A percentile compares a stretch with the other conserved stretches of the same genome.
These are phyloP conservation scores for Ramazzottius varieornatus DNA, from an alignment of 2,888 invertebrate genomes.

Conservation along the genomic window DNA sequence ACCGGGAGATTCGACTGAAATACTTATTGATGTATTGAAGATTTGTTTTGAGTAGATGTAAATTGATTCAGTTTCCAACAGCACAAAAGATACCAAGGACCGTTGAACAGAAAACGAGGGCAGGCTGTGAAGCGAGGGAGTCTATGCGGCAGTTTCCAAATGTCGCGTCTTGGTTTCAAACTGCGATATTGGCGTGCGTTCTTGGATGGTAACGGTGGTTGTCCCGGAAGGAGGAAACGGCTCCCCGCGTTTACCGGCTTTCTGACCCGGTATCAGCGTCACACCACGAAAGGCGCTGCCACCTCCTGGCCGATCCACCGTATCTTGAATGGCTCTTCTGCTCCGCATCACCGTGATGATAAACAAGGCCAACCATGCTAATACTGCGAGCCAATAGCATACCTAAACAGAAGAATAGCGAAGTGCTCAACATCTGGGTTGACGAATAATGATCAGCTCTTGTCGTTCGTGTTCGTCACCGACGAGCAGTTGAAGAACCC, in stretches of 20 bases:
- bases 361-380: not conserved
- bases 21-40: too few species aligned
- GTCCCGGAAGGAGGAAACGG: not conserved
- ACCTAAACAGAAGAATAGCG: too few species aligned
- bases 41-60: too few species aligned
- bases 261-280: not conserved
- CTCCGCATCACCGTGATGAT: not conserved
- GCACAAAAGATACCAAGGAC: too few species aligned
- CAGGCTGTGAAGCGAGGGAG: too few species aligned
- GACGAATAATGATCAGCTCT: too few species aligned
- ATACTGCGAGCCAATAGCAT: not conserved
- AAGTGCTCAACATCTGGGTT: too few species aligned
- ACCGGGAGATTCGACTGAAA: too few species aligned
- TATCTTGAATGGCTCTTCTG: not conserved
- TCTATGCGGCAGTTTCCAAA: not conserved
- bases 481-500: not conserved
- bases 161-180: not conserved
- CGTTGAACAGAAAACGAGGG: too few species aligned
- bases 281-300: not conserved
- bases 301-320: not conserved
- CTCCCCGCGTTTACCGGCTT: not conserved
- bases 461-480: too few species aligned
- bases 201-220: not conserved
- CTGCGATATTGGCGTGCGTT: not conserved
- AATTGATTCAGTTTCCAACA: too few species aligned